Base-by-base conservation (phyloP, 2,113 vertebrate genomes). In the Gadus chalcogrammus region DNA sequence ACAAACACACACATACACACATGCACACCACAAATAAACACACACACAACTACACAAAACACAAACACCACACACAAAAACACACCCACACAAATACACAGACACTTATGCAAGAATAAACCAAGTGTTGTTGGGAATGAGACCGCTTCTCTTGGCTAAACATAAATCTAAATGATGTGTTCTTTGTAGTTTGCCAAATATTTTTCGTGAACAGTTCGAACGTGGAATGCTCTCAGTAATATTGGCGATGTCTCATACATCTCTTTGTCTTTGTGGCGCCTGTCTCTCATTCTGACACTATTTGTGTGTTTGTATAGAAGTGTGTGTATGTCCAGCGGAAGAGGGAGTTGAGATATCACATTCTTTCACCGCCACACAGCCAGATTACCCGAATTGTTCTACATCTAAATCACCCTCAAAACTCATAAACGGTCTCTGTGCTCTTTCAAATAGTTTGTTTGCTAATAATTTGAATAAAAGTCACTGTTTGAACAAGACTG, bases 281-380 rank as follows among this genome's bases (percentile, higher is more conserved):
- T 79, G 71, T 80, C 73, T 83, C 20, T 63, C 24, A 63, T 63
- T 18, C 17, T 52, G 64, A 52, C 67, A 65, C 3, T 62, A n/a
- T 65, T 12, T 64, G 58, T 64, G 31, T 62, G 60, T 65, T 27
- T 62, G 60, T 42, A 64, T 63, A 42, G 38, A 68, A 35, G 31
- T 35, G 31, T 72, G 61, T 18, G 35, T 60, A 20, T 65, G 22
- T 35, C 15, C 9, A 38, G 42, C 64, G 1, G 48, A 65, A 11
- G 67, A 48, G 27, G 62, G 66, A 73, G 64, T 67, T 67, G 22
- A 67, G 60, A 67, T 2, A 24, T 55, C 69, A 60, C 48, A 70
- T 70, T 74, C 61, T 64, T 35, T 20, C 9, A 58, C 64, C 64
- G 12, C 64, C 38, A 48, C 38, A 48, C 17, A 22, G 2, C 7